Base-by-base conservation (phyloP, 2,797 vertebrate genomes). In the Buphagus erythrorhynchus region DNA sequence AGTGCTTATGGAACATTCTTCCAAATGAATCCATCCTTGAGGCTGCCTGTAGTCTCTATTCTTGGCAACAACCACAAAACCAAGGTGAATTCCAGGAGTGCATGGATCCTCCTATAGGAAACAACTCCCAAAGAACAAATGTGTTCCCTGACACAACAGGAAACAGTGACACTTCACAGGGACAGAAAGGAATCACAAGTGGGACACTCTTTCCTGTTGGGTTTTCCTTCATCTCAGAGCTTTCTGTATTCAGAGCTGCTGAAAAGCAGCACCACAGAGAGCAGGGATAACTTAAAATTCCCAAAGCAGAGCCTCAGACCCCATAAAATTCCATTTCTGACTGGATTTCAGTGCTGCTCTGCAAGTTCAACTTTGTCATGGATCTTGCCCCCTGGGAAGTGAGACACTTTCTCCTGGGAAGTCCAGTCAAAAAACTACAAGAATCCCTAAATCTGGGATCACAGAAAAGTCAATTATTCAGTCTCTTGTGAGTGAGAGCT, bases 201-300 rank as follows among this genome's bases (percentile, higher is more conserved):
- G 6, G n/a, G 49, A 74, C 0, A 0, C 3, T 2, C 15, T 1
- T 16, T 79, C 63, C 71, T 62, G 29, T 24, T 29, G 48, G 16
- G 10, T 40, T 20, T 54, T 26, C 36, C 67, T 48, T 46, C 16
- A 45, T 8, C 67, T 42, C 58, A 9, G 25, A 33, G 20, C 24
- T 18, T 36, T 28, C 29, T 16, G 4, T 38, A 38, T 38, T 38
- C 38, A 38, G 38, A 40, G 40, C 40, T 48, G 28, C 68, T 63
- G 48, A 45, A 78, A 79, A 76, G 11, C 35, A 82, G 31, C 16
- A 10, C 9, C 2, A 1, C 2, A 35, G 22, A 65, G 16, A 49
- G 2, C 1, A 28, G 28, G 10, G 10, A n/a, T 0, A 2, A 21
- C 7, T 22, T 8, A 2, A 20, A 45, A 57, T 3, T 51, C 77